A percentile compares a stretch with the other conserved stretches of the same genome.
Conservation (phyloP, 92 coral and sea anemone genomes). For the Porites rus region DNA sequence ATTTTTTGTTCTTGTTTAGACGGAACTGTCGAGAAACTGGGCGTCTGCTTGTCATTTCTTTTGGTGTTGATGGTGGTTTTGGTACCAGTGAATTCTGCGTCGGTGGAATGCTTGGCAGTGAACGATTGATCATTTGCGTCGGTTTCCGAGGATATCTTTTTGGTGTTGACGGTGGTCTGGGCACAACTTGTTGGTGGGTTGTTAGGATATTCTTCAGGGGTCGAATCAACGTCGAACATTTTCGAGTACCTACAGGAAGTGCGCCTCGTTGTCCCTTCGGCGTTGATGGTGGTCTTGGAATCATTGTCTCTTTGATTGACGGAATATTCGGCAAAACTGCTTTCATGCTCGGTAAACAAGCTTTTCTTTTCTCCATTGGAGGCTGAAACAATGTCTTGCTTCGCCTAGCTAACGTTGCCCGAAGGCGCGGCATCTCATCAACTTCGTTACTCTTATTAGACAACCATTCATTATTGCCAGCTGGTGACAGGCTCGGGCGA, state of each 20-base stretch:
- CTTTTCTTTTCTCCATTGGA: not conserved
- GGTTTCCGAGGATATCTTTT: not conserved
- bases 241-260: not conserved
- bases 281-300: not conserved
- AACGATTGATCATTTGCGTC: not conserved
- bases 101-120: not conserved
- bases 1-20: not conserved
- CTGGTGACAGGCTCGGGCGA: not conserved
- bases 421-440: not conserved
- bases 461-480: not conserved
- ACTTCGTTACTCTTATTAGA: not conserved
- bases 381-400: not conserved
- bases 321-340: not conserved
- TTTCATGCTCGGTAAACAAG: not conserved
- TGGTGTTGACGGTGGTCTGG: not conserved
- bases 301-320: not conserved
- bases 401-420: conserved; percentile 5
- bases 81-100: not conserved
- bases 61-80: conserved; percentile 18
- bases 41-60: not conserved
- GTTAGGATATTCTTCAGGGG: not conserved
- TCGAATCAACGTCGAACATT: not conserved
- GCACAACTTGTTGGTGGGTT: not conserved
- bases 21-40: not conserved
- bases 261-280: not conserved